Evolutionary conservation across 1,140 invertebrate species (phyloP), one percentile per base, ranked within the genome.

Genomic region (Aphidius ervi): DNA sequence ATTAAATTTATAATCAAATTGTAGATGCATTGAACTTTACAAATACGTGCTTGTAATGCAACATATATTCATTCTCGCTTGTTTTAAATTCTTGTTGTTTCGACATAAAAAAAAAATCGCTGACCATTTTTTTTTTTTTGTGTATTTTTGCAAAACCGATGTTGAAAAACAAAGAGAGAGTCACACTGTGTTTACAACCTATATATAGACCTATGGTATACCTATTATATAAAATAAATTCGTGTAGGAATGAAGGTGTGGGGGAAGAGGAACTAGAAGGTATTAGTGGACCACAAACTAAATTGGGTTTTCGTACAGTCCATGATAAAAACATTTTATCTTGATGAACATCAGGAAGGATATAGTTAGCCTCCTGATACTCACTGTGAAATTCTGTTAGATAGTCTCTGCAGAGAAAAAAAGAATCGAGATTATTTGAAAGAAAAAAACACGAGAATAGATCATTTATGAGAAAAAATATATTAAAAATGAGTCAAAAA

Each of bases 321-420:
- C 39, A 54, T 54, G 52, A 41, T 54, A 54, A 54, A 54, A 54
- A 54, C 52, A 10, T 54, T 54, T 54, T 54, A 54, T 54, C 52
- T 54, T 54, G 52, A 54, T 54, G 52, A 54, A 40, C 23, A 31
- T 31, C 23, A 31, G 52, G 42, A 37, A 54, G 52, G 40, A 40
- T 54, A 54, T 41, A 16, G 52, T 54, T 54, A 31, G 1, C 23
- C 23, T 31, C 23, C 23, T 31, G 23, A 31, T 31, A 31, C 23
- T 31, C 23, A 31, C 23, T 31, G 23, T 31, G 4, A 3, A 31
- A 31, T 31, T 31, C 23, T 31, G 23, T 31, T 31, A 31, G 23
- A 31, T 31, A 31, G 23, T 31, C 23, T 31, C 23, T 31, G 37
- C 52, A 40, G 39, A 20, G 16, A n/a, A 54, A 54, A 40, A 43